Conservation (phyloP, 2,888 invertebrate species). For the Pandemis cinnamomeana region DNA sequence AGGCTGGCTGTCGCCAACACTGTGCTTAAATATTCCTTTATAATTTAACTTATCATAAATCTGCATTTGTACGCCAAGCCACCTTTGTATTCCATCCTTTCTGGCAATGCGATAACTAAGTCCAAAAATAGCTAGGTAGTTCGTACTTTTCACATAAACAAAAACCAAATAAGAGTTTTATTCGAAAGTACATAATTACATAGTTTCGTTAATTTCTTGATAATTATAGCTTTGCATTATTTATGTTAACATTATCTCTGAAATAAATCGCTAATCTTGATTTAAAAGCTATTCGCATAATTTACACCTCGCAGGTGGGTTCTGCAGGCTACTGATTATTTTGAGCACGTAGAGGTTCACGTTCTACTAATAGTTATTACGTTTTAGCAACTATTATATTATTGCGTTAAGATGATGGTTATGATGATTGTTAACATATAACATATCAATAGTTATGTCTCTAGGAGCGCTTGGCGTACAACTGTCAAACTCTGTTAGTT, state of each 20-base stretch:
- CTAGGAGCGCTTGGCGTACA: too few species aligned
- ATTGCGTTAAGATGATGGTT: too few species aligned
- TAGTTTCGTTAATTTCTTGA: neutral
- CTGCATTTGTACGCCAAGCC: too few species aligned
- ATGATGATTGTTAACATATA: too few species aligned
- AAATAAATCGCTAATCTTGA: slow-evolving; percentile 23
- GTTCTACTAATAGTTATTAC: neutral
- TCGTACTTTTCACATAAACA: neutral
- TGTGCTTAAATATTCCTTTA: too few species aligned
- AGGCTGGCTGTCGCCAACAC: too few species aligned
- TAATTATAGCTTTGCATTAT: slow-evolving; percentile 16
- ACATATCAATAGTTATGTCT: too few species aligned
- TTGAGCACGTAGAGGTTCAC: neutral
- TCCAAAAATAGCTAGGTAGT: neutral
- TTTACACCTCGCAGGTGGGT: neutral
- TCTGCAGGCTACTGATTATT: neutral
- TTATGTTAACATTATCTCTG: slow-evolving; percentile 1
- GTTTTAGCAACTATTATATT: too few species aligned
- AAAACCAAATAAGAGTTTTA: neutral
- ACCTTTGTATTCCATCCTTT: too few species aligned
- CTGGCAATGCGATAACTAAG: too few species aligned
- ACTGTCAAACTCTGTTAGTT: too few species aligned
- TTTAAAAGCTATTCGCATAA: slow-evolving; percentile 10
- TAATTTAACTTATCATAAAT: too few species aligned
- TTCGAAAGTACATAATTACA: slow-evolving; percentile 5